Conservation (phyloP, 1,140 invertebrate genomes). For the Drosophila mojavensis region DNA sequence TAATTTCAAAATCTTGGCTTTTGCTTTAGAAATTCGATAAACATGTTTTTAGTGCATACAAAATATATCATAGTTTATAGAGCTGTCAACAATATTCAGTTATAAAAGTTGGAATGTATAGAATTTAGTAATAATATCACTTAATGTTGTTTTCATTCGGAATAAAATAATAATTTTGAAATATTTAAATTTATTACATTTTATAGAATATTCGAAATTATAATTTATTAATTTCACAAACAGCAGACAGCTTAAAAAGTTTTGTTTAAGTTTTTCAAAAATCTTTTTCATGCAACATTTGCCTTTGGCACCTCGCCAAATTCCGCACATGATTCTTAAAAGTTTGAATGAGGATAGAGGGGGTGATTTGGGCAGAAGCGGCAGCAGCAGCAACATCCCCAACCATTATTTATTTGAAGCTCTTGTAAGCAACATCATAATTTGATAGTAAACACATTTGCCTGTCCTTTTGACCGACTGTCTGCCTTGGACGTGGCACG, state of each 20-base stretch:
- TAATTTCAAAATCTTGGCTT: background rate
- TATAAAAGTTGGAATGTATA: no score
- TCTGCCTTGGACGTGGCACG: conserved; percentile 17
- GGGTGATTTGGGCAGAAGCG: no score
- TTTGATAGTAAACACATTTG: conserved; percentile 74
- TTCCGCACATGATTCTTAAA: conserved; percentile 22
- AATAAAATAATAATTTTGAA: conserved; percentile 26
- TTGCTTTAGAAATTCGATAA: background rate
- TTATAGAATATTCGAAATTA: conserved; percentile 23
- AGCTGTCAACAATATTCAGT: no score
- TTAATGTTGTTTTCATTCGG: conserved; percentile 11
- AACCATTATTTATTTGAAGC: conserved; percentile 14
- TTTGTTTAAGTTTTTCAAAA: conserved; percentile 11
- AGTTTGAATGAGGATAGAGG: background rate
- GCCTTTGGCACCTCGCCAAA: conserved; percentile 59
- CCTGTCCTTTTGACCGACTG: conserved; percentile 28
- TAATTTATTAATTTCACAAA: conserved; percentile 19
- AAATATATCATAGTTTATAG: no score
- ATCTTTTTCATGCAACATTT: conserved; percentile 14
- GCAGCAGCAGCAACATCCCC: background rate
- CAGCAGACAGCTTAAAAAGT: conserved; percentile 20
- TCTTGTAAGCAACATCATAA: conserved; percentile 65
- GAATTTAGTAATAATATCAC: no score
- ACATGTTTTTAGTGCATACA: no score
- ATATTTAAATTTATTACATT: conserved; percentile 25